Conservation (phyloP, 2,888 invertebrate genomes). For the Arctia plantaginis region DNA sequence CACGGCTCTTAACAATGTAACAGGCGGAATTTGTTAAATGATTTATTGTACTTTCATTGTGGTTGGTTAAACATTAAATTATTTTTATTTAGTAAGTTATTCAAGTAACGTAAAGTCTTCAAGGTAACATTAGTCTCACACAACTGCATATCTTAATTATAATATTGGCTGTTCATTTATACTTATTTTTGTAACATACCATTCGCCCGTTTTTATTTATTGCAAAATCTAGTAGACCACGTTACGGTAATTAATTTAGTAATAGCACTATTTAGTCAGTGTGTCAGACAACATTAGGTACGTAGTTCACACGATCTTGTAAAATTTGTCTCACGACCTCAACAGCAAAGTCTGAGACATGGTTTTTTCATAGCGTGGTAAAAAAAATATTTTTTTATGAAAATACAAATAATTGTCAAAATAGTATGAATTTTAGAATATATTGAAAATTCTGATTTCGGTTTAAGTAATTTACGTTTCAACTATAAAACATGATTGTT, state of each 20-base stretch:
- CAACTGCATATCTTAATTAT: background rate
- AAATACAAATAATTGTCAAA: background rate
- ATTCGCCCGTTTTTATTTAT: background rate
- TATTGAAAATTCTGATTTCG: too few relatives aligned
- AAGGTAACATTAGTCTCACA: background rate
- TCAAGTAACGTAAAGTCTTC: background rate
- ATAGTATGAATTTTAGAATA: too few relatives aligned
- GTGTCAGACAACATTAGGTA: background rate
- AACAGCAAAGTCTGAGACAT: background rate
- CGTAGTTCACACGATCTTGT: slow-evolving; percentile 1
- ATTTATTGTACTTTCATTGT: background rate
- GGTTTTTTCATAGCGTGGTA: background rate
- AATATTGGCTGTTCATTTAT: background rate
- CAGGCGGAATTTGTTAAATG: background rate
- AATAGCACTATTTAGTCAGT: background rate
- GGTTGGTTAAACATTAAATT: background rate
- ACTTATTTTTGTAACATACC: background rate
- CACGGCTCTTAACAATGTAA: background rate
- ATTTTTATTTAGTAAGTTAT: background rate
- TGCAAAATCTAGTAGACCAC: background rate
- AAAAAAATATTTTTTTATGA: background rate
- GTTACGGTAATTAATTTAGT: background rate
- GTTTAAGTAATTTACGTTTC: too few relatives aligned
- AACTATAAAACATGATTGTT: too few relatives aligned
- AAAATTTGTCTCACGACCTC: background rate